Evolutionary conservation across 1,140 invertebrate species (phyloP).

Genomic region (Zaprionus tsacasi): DNA sequence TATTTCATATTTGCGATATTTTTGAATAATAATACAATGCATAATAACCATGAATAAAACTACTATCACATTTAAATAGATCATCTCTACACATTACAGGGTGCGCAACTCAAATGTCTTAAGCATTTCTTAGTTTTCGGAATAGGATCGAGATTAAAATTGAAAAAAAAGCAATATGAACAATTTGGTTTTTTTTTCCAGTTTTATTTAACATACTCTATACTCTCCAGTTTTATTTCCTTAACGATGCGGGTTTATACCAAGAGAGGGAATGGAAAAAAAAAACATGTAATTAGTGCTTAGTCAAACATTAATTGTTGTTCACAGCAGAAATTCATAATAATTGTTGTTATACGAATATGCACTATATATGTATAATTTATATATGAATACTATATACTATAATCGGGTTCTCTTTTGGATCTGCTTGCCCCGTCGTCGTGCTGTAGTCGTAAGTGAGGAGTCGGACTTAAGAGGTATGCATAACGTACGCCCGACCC

Average conservation of each 20-base stretch:
- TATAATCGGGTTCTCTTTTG: constrained; percentile 18
- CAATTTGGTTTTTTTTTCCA: constrained; percentile 9
- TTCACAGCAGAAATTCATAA: constrained; percentile 69
- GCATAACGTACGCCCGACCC: not conserved
- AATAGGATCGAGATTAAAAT: constrained; percentile 18
- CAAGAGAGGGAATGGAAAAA: constrained; percentile 12
- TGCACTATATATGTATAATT: constrained; percentile 22
- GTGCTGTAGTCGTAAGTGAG: constrained; percentile 36
- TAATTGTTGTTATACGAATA: constrained; percentile 32
- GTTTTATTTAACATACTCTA: not conserved
- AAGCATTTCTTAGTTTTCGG: constrained; percentile 27
- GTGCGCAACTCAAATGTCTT: constrained; percentile 20
- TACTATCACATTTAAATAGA: constrained; percentile 81
- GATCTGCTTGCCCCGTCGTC: not conserved
- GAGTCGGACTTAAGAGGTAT: constrained; percentile 31
- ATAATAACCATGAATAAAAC: constrained; percentile 73
- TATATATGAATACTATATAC: constrained; percentile 25
- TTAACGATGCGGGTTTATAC: not conserved
- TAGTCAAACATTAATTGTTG: constrained; percentile 52
- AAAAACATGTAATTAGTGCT: constrained; percentile 42
- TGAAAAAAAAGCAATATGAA: constrained; percentile 22
- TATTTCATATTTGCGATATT: constrained; percentile 10
- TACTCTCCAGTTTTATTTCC: constrained; percentile 45
- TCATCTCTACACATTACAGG: constrained; percentile 1
- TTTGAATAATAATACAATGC: constrained; percentile 34